Percentiles rank a stretch among this genome's conserved stretches.
Conservation (phyloP, 1,140 invertebrate genomes). For the Drosophila nannoptera region DNA sequence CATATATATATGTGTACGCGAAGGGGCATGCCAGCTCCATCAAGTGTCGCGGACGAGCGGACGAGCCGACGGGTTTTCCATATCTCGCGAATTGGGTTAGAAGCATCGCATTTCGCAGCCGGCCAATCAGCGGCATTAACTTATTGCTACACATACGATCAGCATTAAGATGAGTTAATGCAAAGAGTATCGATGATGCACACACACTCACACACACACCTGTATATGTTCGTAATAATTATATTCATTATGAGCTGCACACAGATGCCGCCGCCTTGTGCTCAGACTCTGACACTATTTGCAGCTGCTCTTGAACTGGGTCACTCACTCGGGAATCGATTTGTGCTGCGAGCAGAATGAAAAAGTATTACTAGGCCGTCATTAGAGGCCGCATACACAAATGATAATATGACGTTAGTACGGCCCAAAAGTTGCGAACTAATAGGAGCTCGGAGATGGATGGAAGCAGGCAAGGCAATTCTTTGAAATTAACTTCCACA, state of each 20-base stretch:
- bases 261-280: slow-evolving; percentile 27
- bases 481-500: no score
- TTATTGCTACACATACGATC: slow-evolving; percentile 44
- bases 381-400: slow-evolving; percentile 23
- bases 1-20: background rate
- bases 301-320: slow-evolving; percentile 42
- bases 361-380: slow-evolving; percentile 45
- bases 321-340: slow-evolving; percentile 37
- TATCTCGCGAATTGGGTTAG: slow-evolving; percentile 61
- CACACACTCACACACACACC: background rate
- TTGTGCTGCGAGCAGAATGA: slow-evolving; percentile 18
- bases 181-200: slow-evolving; percentile 35
- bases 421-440: background rate
- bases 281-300: slow-evolving; percentile 13
- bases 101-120: slow-evolving; percentile 63
- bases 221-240: slow-evolving; percentile 2
- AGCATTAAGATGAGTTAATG: slow-evolving; percentile 47
- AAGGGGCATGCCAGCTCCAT: slow-evolving; percentile 23
- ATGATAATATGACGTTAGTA: slow-evolving; percentile 2
- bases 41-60: no score
- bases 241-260: slow-evolving; percentile 35
- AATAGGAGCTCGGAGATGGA: background rate
- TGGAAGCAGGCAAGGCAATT: no score
- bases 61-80: slow-evolving; percentile 20
- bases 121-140: slow-evolving; percentile 55